Evolutionary conservation across 2,888 invertebrate species (phyloP), one percentile per base, ranked within the genome.

Genomic region (Heliothis peltigera): DNA sequence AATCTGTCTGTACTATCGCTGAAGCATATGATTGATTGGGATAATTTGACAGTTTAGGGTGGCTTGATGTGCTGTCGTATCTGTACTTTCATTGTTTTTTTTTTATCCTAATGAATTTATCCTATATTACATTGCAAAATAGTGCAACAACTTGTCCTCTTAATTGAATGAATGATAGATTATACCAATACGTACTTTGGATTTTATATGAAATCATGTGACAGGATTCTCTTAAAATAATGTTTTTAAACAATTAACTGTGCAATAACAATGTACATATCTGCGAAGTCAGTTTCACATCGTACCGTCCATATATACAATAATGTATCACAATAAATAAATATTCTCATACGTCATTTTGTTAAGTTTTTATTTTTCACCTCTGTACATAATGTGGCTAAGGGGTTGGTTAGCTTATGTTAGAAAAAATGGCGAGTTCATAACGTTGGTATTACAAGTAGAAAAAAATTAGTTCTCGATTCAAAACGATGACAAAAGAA

Each of bases 301-400:
- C 60, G 35, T 72, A 70, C 81, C 81, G 81, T 81, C 81, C 81
- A 77, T 77, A 66, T 66, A 71, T 73, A 73, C 72, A 75, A 80
- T 75, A 76, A 76, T 74, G 74, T 70, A 69, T 67, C 65, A 55
- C 80, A 63, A 56, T 70, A 65, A 78, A 80, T 80, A 77, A 79
- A 77, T 77, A 67, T 77, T 76, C 69, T 73, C 78, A 75, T 79
- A 77, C 77, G 66, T 76, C 73, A 73, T 62, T 74, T 55, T 64
- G 42, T 60, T 64, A 70, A 64, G 43, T 75, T 70, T 64, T 64
- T 59, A 55, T 70, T 64, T 67, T 70, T 70, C 55, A 49, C 65
- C 53, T 68, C 79, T 69, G 1, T 59, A 8, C 55, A 42, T 8
- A 51, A 8, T 12, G 7, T 19, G 0, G 10, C n/a, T 17, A 8